Evolutionary conservation across 2,888 invertebrate species (phyloP), one percentile per base, ranked within the genome.

Genomic region (Ommatoiulus sabulosus): DNA sequence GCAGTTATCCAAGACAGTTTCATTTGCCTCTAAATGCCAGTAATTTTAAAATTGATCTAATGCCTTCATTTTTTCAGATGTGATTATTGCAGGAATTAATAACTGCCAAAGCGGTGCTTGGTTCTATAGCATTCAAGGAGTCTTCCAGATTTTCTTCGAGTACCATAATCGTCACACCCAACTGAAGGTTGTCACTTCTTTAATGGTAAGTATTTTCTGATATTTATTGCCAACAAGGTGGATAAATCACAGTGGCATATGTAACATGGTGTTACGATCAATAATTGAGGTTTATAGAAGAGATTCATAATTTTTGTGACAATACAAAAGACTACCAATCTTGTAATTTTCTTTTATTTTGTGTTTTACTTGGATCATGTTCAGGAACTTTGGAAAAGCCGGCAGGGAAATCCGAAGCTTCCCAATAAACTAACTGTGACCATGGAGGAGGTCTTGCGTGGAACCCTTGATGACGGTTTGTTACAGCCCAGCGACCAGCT

Each of bases 41-140:
- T n/a, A n/a, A n/a, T n/a, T n/a, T n/a, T n/a, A n/a, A n/a, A n/a
- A n/a, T n/a, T n/a, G n/a, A n/a, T n/a, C n/a, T n/a, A n/a, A n/a
- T n/a, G n/a, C n/a, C n/a, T n/a, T n/a, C n/a, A n/a, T n/a, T n/a
- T 35, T 89, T 87, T 43, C 48, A 89, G 89, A 89, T 72, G 87
- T 89, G 6, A 86, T 24, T 0, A 46, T 89, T 12, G 72, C 86
- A 44, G 89, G 89, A 24, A 80, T 89, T 10, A 85, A 84, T 20
- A 89, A 89, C 80, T 84, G 88, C 84, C 87, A 89, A 20, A 89
- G 87, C 52, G 89, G 89, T 7, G 88, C 89, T 4, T 89, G 89
- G 89, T 89, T 89, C 52, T 89, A 89, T 72, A 88, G 80, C 44
- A 44, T 89, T 17, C 89, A 89, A 46, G 89, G 89, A 87, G 86